phyloP scores from a whole-genome alignment of 2,797 vertebrate species.

The Crenuchus spilurus region DNA sequence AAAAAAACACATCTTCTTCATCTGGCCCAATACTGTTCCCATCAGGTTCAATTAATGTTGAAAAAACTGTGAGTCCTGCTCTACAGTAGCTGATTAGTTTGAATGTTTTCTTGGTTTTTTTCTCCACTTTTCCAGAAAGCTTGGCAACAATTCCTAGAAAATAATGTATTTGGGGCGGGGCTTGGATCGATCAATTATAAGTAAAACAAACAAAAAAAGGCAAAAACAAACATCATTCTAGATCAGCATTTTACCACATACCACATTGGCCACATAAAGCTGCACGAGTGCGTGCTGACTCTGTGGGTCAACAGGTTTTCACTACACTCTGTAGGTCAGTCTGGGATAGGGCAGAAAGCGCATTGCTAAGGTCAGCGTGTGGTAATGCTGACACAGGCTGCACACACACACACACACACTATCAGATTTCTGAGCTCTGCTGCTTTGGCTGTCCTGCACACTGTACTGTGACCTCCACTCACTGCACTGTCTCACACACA shows the following conservation, averaged over 20 bases:
- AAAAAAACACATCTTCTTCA: too few species aligned
- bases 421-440: constrained; percentile 31
- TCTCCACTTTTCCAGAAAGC: too few species aligned
- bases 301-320: constrained; percentile 16
- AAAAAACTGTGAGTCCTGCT: too few species aligned
- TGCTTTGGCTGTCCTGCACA: constrained; percentile 4
- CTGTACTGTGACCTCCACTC: constrained; percentile 17
- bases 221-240: too few species aligned
- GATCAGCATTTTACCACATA: not conserved
- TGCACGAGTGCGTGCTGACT: constrained; percentile 29
- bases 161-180: not conserved
- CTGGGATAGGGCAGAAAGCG: not conserved
- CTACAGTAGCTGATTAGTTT: too few species aligned
- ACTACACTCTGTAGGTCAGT: not conserved
- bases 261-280: not conserved
- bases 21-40: too few species aligned
- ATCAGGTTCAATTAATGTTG: too few species aligned
- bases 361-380: constrained; percentile 18
- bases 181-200: not conserved
- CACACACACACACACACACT: constrained; percentile 27
- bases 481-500: not conserved
- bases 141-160: not conserved
- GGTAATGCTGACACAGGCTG: constrained; percentile 35
- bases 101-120: too few species aligned
- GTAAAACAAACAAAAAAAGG: not conserved